A percentile compares a stretch with the other conserved stretches of the same genome.
These are phyloP conservation scores for Oostethus manadensis DNA, from an alignment of 2,113 vertebrate species.

Conservation along the genomic window DNA sequence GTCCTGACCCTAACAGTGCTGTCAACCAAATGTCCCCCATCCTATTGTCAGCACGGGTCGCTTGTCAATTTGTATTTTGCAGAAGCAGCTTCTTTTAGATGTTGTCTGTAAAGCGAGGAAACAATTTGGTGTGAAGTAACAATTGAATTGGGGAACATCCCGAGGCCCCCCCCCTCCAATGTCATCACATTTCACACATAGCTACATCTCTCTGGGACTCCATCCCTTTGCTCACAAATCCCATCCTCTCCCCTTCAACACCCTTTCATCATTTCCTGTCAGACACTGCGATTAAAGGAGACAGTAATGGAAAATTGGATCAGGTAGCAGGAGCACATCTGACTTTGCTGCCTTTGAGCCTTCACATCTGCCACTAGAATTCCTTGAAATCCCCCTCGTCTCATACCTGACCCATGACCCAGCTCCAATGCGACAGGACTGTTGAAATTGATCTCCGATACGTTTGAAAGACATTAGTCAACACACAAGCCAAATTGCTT, in stretches of 20 bases:
- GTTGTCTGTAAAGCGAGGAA: slow-evolving; percentile 9
- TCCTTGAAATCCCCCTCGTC: slow-evolving; percentile 20
- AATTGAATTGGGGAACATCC: slow-evolving; percentile 23
- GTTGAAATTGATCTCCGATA: slow-evolving; percentile 30
- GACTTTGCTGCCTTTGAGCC: slow-evolving; percentile 36
- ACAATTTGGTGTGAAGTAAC: slow-evolving; percentile 42
- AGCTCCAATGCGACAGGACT: slow-evolving; percentile 12
- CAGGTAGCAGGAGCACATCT: slow-evolving; percentile 50
- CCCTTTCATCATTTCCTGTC: slow-evolving; percentile 50
- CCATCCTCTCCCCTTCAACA: slow-evolving; percentile 37
- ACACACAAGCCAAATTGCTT: slow-evolving; percentile 35
- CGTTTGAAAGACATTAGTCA: slow-evolving; percentile 30
- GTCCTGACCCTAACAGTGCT: no score
- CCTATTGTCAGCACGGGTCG: no score
- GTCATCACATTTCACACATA: slow-evolving; percentile 46
- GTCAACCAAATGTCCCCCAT: no score
- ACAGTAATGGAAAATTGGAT: slow-evolving; percentile 54
- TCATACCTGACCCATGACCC: slow-evolving; percentile 8
- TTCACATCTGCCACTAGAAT: slow-evolving; percentile 18
- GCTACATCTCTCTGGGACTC: slow-evolving; percentile 28
- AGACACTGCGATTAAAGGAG: slow-evolving; percentile 53
- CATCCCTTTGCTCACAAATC: slow-evolving; percentile 32
- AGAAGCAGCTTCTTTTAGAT: no score
- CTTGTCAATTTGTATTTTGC: no score
- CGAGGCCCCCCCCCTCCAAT: slow-evolving; percentile 29